A percentile compares a stretch with the other conserved stretches of the same genome.
These are phyloP conservation scores for Ondatra zibethicus DNA, from an alignment of 2,113 vertebrate species.

Conservation along the genomic window DNA sequence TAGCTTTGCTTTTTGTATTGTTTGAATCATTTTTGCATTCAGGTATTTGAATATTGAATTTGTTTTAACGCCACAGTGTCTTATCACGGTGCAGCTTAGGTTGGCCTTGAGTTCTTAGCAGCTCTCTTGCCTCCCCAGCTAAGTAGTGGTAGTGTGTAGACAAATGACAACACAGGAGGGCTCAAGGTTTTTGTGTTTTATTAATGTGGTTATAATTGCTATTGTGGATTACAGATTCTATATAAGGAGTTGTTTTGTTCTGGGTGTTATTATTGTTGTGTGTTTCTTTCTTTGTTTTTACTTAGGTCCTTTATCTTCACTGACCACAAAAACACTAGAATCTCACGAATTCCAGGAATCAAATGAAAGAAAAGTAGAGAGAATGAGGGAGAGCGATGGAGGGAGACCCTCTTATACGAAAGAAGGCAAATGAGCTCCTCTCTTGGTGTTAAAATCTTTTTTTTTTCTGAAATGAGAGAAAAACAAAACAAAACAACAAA, in stretches of 20 bases:
- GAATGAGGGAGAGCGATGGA: background rate
- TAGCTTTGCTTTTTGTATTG: constrained; percentile 34
- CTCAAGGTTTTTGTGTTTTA: background rate
- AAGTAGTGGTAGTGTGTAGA: background rate
- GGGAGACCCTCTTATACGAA: background rate
- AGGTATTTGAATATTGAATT: background rate
- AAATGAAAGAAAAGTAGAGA: background rate
- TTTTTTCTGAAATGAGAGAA: background rate
- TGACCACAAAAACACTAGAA: background rate
- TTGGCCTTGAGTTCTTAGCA: background rate
- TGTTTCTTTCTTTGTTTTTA: background rate
- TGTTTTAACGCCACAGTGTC: background rate
- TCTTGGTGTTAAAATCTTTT: background rate
- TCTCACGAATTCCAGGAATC: background rate
- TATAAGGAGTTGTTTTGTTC: background rate
- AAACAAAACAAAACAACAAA: no score
- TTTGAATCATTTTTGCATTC: background rate
- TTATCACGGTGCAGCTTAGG: background rate
- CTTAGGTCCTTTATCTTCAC: background rate
- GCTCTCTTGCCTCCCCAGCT: background rate
- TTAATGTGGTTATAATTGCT: background rate
- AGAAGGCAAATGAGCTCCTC: background rate
- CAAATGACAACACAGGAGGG: no score
- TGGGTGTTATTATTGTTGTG: background rate
- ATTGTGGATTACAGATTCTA: background rate